Percentiles rank a stretch among this genome's conserved stretches.
Evolutionary conservation across 2,113 vertebrate genomes (phyloP).

Genomic region (Seriola aureovittata): DNA sequence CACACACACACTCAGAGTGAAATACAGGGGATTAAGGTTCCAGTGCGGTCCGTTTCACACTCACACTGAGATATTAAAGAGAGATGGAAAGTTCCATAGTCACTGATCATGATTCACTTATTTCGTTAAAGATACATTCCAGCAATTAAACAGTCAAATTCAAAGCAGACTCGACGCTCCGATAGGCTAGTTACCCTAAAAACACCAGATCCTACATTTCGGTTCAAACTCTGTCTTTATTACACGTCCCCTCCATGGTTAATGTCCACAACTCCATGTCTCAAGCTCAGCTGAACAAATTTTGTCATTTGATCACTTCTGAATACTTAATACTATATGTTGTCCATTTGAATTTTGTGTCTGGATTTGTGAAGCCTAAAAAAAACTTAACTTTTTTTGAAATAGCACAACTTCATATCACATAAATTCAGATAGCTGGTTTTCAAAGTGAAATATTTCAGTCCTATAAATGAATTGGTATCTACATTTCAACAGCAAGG

Average conservation of each 20-base stretch:
- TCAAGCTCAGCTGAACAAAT: too few relatives aligned
- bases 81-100: constrained; percentile 25
- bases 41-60: constrained; percentile 25
- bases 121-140: background rate
- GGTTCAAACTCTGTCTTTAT: too few relatives aligned
- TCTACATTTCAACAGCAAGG: too few relatives aligned
- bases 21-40: constrained; percentile 17
- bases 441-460: background rate
- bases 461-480: too few relatives aligned
- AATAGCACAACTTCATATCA: too few relatives aligned
- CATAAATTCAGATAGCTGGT: background rate
- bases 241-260: too few relatives aligned
- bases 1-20: background rate
- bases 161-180: background rate
- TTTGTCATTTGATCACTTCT: too few relatives aligned
- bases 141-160: background rate
- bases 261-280: too few relatives aligned
- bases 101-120: constrained; percentile 10
- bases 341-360: too few relatives aligned
- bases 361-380: too few relatives aligned
- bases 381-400: too few relatives aligned
- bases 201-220: background rate
- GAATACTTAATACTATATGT: too few relatives aligned
- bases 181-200: background rate
- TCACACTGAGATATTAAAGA: constrained; percentile 9